Percentiles rank a stretch among this genome's conserved stretches.
Conservation (phyloP, 2,113 vertebrate species). For the Rousettus leschenaultii region DNA sequence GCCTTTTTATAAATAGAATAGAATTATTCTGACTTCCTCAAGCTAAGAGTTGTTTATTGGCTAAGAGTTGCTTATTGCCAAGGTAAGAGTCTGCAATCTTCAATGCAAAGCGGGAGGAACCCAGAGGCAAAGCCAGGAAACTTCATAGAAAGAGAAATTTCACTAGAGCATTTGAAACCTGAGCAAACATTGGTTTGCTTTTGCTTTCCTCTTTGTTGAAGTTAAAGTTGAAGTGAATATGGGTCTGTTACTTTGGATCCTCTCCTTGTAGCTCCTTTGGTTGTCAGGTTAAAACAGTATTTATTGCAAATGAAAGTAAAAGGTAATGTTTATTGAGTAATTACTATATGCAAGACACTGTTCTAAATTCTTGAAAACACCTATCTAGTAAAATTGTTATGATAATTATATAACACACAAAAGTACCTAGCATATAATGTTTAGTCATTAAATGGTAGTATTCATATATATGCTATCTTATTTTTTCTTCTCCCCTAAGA, state of each 20-base stretch:
- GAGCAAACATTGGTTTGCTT: neutral
- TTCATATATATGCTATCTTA: neutral
- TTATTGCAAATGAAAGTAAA: neutral
- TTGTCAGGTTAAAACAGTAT: neutral
- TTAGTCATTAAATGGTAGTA: neutral
- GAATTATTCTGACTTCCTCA: conserved; percentile 5
- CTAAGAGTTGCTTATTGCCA: neutral
- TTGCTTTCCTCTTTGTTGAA: neutral
- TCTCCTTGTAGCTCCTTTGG: neutral
- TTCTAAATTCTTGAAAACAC: neutral
- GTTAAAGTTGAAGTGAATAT: neutral
- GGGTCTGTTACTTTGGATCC: neutral
- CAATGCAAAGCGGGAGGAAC: neutral
- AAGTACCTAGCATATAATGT: neutral
- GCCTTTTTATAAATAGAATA: neutral
- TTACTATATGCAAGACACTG: neutral
- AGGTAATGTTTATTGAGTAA: neutral
- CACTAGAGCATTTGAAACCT: neutral
- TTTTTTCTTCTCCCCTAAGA: neutral
- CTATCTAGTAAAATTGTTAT: neutral
- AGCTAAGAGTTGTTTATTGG: neutral
- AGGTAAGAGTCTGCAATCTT: neutral
- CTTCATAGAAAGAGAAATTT: neutral
- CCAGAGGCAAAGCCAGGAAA: neutral
- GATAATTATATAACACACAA: neutral